These are phyloP conservation scores for Sthenelais limicola DNA, from an alignment of 2,888 invertebrate species.

Conservation along the genomic window DNA sequence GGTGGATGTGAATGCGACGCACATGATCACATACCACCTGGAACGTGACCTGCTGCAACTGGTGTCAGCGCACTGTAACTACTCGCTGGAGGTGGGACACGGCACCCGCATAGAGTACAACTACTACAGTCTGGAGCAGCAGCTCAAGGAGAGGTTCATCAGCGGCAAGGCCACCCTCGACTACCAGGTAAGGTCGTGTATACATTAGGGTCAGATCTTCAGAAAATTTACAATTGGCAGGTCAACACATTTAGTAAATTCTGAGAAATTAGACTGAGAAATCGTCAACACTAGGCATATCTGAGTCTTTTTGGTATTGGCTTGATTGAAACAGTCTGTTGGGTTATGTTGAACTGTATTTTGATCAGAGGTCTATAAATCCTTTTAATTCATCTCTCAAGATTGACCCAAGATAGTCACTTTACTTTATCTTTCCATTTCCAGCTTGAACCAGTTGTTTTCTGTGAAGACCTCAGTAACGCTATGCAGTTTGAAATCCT, in stretches of 20 bases:
- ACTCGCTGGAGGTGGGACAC: constrained; percentile 57
- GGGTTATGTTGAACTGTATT: too few relatives aligned
- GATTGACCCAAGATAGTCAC: too few relatives aligned
- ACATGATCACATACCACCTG: constrained; percentile 51
- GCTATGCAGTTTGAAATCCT: constrained; percentile 55
- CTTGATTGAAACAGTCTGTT: too few relatives aligned
- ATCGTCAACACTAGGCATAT: too few relatives aligned
- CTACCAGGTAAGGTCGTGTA: constrained; percentile 36
- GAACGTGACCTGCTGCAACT: constrained; percentile 58
- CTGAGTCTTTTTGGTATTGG: too few relatives aligned
- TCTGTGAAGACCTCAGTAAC: constrained; percentile 59
- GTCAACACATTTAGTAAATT: too few relatives aligned
- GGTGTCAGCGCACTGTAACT: constrained; percentile 58
- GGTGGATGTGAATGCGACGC: constrained; percentile 40
- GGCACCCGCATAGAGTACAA: constrained; percentile 56
- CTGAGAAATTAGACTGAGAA: too few relatives aligned
- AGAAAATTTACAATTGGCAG: too few relatives aligned
- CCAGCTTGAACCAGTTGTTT: constrained; percentile 58
- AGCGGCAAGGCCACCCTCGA: constrained; percentile 45
- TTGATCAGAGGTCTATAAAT: too few relatives aligned
- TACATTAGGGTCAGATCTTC: too few relatives aligned
- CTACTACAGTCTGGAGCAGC: constrained; percentile 55
- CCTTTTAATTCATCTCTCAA: too few relatives aligned
- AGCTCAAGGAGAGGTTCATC: constrained; percentile 57
- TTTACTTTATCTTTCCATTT: too few relatives aligned